Evolutionary conservation across 2,888 invertebrate species (phyloP), one percentile per base, ranked within the genome.

Genomic region (Trachelus iudaicus): DNA sequence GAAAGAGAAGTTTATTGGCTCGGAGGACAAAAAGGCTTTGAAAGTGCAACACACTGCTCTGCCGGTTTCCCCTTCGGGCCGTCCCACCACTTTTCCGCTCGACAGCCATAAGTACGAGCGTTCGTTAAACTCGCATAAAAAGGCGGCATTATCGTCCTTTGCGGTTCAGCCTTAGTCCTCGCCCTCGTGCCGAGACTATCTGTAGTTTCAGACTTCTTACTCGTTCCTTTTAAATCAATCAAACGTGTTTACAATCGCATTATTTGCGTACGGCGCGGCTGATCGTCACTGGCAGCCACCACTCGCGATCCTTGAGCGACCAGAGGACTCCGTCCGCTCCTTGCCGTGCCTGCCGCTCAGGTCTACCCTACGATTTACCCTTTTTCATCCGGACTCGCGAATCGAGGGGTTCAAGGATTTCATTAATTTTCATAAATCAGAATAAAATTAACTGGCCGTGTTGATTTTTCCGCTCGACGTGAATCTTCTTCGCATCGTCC

Each of bases 1-100:
- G 85, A 87, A 85, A 86, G 86, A 85, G 86, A 87, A 87, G 83
- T 87, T 87, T 84, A 85, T 87, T 83, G 86, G 83, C 80, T 83
- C 79, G 35, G 73, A 76, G 68, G 83, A 83, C 83, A 88, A 89
- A 89, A 88, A 86, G 84, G 79, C 84, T 85, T 84, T 84, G 87
- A 89, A 89, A 88, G 89, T 88, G 87, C 87, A 85, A 69, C 76
- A 80, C 77, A 78, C 76, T 77, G 78, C 76, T 77, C 76, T 35
- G 37, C 37, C 83, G 82, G 86, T 89, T 89, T 87, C 86, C 86
- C 87, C 87, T 87, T 89, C 89, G 88, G 87, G 87, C 84, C 85
- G 87, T 87, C 87, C 85, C 89, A 85, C 89, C 87, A 90, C 89
- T 90, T 90, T 90, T 90, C 89, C 89, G 85, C 88, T 88, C 87